These are phyloP conservation scores for Mystacides longicornis DNA, from an alignment of 2,888 invertebrate species.

Conservation along the genomic window DNA sequence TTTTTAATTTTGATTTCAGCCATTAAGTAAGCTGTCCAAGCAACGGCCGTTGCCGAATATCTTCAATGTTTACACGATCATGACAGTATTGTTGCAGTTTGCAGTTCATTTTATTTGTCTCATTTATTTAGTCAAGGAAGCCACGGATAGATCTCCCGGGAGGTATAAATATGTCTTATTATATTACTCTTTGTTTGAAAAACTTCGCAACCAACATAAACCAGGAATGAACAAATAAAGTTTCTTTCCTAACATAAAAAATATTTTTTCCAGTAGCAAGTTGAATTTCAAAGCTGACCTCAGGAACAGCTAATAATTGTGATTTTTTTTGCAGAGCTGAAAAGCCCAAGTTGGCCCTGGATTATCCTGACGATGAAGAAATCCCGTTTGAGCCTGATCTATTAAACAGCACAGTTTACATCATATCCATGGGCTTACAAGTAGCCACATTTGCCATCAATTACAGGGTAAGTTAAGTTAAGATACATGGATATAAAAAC, in stretches of 20 bases:
- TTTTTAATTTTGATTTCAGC: slow-evolving; percentile 49
- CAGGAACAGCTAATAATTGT: too few relatives aligned
- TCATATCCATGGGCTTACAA: slow-evolving; percentile 95
- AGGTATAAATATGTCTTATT: slow-evolving; percentile 42
- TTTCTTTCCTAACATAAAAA: too few relatives aligned
- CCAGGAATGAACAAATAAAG: too few relatives aligned
- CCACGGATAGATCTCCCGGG: slow-evolving; percentile 62
- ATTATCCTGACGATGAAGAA: slow-evolving; percentile 64
- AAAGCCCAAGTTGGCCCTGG: slow-evolving; percentile 53
- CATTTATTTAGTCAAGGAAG: slow-evolving; percentile 80
- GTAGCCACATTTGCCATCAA: slow-evolving; percentile 98
- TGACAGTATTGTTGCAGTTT: slow-evolving; percentile 93
- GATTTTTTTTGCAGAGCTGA: slow-evolving; percentile 41
- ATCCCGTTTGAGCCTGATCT: slow-evolving; percentile 86
- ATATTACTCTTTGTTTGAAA: too few relatives aligned
- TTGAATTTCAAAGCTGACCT: too few relatives aligned
- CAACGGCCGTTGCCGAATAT: slow-evolving; percentile 96
- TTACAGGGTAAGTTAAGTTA: slow-evolving; percentile 77
- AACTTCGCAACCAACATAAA: too few relatives aligned
- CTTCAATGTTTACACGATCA: slow-evolving; percentile 94
- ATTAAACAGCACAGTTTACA: slow-evolving; percentile 96
- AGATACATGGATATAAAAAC: too few relatives aligned
- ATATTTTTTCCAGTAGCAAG: too few relatives aligned
- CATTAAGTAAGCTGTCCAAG: slow-evolving; percentile 84
- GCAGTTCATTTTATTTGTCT: slow-evolving; percentile 89